Evolutionary conservation across 1,140 invertebrate species (phyloP).

Genomic region (Nymphalis io): DNA sequence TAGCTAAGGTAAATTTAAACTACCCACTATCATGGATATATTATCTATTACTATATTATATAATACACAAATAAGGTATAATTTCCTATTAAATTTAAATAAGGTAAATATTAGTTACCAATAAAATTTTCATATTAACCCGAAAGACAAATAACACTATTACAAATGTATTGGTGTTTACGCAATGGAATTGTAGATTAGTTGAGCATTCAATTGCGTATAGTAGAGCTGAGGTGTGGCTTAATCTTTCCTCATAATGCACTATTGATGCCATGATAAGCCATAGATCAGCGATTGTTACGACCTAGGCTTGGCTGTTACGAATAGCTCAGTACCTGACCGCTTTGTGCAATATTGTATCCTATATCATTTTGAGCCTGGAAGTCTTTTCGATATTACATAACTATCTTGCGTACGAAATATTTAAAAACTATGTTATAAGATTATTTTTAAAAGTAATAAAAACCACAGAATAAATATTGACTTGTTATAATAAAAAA

Average conservation of each 20-base stretch:
- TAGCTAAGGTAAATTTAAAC: no score
- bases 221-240: constrained; percentile 36
- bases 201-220: neutral
- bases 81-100: no score
- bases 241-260: constrained; percentile 44
- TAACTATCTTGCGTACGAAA: neutral
- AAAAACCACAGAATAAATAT: no score
- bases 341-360: constrained; percentile 18
- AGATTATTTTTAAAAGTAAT: no score
- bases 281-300: constrained; percentile 41
- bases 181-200: constrained; percentile 42
- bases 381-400: neutral
- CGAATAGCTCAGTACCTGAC: constrained; percentile 18
- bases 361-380: neutral
- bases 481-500: no score
- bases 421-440: no score
- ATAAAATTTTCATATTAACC: neutral
- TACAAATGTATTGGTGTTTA: constrained; percentile 24
- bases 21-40: no score
- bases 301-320: constrained; percentile 38
- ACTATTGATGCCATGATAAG: constrained; percentile 32
- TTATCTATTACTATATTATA: no score
- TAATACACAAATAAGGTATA: neutral
- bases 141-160: neutral
- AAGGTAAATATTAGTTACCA: neutral